Conservation (phyloP, 2,888 invertebrate species). For the Perizoma affinitatum region DNA sequence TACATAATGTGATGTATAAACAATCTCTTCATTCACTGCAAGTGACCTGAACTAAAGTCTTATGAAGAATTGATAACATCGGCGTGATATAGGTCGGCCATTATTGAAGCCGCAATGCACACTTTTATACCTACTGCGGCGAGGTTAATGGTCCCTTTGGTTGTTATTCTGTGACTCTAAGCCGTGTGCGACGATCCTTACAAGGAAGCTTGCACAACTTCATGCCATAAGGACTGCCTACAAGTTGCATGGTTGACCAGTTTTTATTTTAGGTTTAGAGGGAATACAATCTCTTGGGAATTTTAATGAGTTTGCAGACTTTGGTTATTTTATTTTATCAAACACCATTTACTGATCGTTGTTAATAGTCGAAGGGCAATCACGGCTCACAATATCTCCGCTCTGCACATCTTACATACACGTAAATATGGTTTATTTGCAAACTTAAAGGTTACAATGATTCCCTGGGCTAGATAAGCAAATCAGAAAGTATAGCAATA, state of each 20-base stretch:
- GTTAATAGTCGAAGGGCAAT: too few relatives aligned
- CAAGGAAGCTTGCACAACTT: conserved; percentile 66
- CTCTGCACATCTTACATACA: too few relatives aligned
- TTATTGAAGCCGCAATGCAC: conserved; percentile 45
- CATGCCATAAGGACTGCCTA: conserved; percentile 16
- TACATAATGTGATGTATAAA: too few relatives aligned
- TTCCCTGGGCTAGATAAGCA: too few relatives aligned
- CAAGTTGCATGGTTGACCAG: conserved; percentile 15
- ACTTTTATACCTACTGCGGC: conserved; percentile 19
- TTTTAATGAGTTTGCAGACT: conserved; percentile 8
- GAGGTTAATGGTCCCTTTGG: conserved; percentile 70
- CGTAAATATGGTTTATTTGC: too few relatives aligned
- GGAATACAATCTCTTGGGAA: background rate
- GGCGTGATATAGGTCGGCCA: conserved; percentile 38
- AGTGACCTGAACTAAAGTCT: conserved; percentile 5
- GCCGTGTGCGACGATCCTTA: conserved; percentile 58
- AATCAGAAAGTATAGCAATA: too few relatives aligned
- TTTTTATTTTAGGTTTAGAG: conserved; percentile 8
- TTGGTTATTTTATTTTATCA: too few relatives aligned
- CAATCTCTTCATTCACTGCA: background rate
- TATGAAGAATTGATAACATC: conserved; percentile 3
- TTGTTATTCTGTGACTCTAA: conserved; percentile 34
- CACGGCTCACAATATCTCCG: too few relatives aligned
- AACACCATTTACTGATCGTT: too few relatives aligned
- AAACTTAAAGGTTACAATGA: too few relatives aligned